Base-by-base conservation (phyloP, 2,113 vertebrate species). In the Danionella cerebrum region DNA sequence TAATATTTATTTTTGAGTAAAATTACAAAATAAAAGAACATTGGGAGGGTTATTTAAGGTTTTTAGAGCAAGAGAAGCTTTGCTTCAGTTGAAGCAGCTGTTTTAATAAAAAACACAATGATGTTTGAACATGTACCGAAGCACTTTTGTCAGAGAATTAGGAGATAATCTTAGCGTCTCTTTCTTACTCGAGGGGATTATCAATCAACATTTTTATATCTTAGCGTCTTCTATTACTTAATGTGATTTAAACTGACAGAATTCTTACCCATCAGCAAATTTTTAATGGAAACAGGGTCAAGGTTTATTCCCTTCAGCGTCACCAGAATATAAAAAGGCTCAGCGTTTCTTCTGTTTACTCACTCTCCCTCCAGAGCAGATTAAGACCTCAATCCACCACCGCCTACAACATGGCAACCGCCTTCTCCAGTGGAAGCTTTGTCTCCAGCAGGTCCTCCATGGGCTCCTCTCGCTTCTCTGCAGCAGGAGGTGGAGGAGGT, bases 261-360 rank as follows among this genome's bases (percentile, higher is more conserved):
- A 36, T 24, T 16, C 8, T 13, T 48, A 6, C 10, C 58, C 70
- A 50, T 66, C 60, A 77, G 69, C 74, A 59, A 18, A 2, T 58
- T 48, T 67, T 22, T 24, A 14, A 51, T 38, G 47, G n/a, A 39
- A 47, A 38, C 18, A 57, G 4, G 10, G n/a, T 50, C 7, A 35
- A 1, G 2, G 1, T 7, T 2, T 24, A 22, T 11, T 3, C n/a
- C 19, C 27, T 1, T 72, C 11, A 25, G 27, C 25, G 1, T 2
- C 31, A 22, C 5, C 53, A 24, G 47, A 5, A 11, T 60, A 72
- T 72, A 72, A 66, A 65, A 71, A 25, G 27, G n/a, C 31, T 1
- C 12, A 1, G 24, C 50, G 16, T n/a, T n/a, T 9, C 9, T 52
- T 9, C 7, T 11, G n/a, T 18, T 14, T 8, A 60, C 53, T 67